Percentiles rank a stretch among this genome's conserved stretches.
phyloP scores from a whole-genome alignment of 1,140 invertebrate genomes.

The Dermatophagoides farinae region DNA sequence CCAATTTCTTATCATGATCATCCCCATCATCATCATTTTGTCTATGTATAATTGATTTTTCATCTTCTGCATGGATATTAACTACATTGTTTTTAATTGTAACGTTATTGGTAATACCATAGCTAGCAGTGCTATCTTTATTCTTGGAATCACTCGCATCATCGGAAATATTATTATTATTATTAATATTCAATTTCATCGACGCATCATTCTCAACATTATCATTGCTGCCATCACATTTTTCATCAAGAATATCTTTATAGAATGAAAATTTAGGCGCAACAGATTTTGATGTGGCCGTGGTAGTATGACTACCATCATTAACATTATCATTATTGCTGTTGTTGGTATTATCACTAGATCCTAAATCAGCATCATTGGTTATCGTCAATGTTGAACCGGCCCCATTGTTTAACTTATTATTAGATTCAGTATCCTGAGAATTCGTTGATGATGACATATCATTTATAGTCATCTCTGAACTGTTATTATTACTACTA shows the following conservation, averaged over 20 bases:
- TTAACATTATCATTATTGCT: neutral
- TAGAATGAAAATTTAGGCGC: neutral
- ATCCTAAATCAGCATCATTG: neutral
- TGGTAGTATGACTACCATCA: neutral
- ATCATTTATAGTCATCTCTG: neutral
- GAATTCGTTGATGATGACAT: neutral
- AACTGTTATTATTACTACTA: neutral
- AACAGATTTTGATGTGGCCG: too few relatives aligned
- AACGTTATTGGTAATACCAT: too few relatives aligned
- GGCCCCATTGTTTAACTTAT: too few relatives aligned
- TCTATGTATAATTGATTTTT: neutral
- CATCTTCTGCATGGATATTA: neutral
- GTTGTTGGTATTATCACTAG: neutral
- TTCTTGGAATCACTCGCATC: neutral
- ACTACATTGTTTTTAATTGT: too few relatives aligned
- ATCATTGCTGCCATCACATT: neutral
- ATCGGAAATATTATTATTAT: neutral
- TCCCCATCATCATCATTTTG: too few relatives aligned
- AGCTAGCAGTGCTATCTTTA: neutral
- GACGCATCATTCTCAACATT: neutral
- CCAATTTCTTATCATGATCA: too few relatives aligned
- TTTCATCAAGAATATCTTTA: constrained; percentile 5
- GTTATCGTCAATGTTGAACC: too few relatives aligned
- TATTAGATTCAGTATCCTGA: neutral
- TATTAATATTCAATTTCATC: neutral